Evolutionary conservation across 2,888 invertebrate species (phyloP), one percentile per base, ranked within the genome.

Genomic region (Drosophila formosana): DNA sequence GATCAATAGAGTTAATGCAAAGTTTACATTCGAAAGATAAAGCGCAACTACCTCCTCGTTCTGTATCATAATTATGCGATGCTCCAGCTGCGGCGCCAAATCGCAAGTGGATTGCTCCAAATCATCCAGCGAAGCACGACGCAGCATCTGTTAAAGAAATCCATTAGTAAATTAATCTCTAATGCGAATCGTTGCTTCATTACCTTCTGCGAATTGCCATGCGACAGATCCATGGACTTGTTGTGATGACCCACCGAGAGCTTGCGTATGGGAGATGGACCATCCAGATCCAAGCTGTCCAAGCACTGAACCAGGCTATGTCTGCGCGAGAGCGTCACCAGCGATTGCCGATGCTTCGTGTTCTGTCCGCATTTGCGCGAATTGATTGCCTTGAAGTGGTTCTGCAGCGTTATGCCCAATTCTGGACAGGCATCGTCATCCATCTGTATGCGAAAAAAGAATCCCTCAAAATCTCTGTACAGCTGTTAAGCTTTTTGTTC

Each of bases 371-470:
- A 89, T 91, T 95, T 95, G 43, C 96, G 94, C 84, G 97, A 95
- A 92, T 96, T 95, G 82, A 98, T 97, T 2, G 98, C 96, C 64
- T 96, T 95, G 92, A 98, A 98, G 91, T 98, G 97, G 92, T 98
- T 98, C 93, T 97, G 97, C 25, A 98, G 94, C 0, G 97, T 96
- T 82, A 97, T 94, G 7, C 96, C 96, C 71, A 98, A 92, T 89
- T 97, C 96, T 0, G 97, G 97, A 81, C 97, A 97, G 92, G 96
- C 95, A 90, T 98, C 98, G 58, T 97, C 96, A 81, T 95, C 95
- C 80, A 97, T 94, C 96, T 97, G 82, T 6, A 1, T 32, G 7
- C 26, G 9, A 13, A 13, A 13, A 46, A 30, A 11, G 7, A 3
- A 11, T 0, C 4, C 4, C 6, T n/a, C 1, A 3, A 45, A 25